A percentile compares a stretch with the other conserved stretches of the same genome.
Conservation (phyloP, 2,888 invertebrate species). For the Steinernema scapterisci region DNA sequence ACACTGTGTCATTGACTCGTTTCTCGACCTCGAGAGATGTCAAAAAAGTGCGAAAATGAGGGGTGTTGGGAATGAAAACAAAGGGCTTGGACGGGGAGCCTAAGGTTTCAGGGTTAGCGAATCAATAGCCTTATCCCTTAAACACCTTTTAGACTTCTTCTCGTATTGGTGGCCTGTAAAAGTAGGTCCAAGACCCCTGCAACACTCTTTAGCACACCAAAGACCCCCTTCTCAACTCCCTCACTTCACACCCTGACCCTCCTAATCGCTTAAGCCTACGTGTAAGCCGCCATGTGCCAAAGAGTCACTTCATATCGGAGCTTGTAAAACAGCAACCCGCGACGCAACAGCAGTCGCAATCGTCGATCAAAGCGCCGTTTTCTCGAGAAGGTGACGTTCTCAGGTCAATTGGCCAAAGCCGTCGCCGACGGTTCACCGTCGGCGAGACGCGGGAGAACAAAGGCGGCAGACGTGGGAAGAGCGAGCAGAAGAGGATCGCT, state of each 20-base stretch:
- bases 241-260: too few species aligned
- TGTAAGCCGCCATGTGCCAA: background rate
- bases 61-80: too few species aligned
- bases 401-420: conserved; percentile 7
- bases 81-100: too few species aligned
- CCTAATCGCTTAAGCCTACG: too few species aligned
- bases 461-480: background rate
- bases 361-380: background rate
- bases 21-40: background rate
- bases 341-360: conserved; percentile 6
- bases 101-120: too few species aligned
- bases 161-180: too few species aligned
- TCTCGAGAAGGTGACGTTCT: conserved; percentile 22
- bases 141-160: too few species aligned
- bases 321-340: background rate
- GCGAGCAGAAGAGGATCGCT: conserved; percentile 25
- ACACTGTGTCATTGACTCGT: conserved; percentile 24
- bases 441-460: background rate
- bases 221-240: too few species aligned
- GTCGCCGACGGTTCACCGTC: background rate
- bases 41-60: background rate
- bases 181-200: too few species aligned
- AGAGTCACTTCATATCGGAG: background rate
- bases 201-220: too few species aligned
- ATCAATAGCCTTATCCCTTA: too few species aligned